Conservation (phyloP, 1,140 invertebrate species). For the Calosoma granatense region DNA sequence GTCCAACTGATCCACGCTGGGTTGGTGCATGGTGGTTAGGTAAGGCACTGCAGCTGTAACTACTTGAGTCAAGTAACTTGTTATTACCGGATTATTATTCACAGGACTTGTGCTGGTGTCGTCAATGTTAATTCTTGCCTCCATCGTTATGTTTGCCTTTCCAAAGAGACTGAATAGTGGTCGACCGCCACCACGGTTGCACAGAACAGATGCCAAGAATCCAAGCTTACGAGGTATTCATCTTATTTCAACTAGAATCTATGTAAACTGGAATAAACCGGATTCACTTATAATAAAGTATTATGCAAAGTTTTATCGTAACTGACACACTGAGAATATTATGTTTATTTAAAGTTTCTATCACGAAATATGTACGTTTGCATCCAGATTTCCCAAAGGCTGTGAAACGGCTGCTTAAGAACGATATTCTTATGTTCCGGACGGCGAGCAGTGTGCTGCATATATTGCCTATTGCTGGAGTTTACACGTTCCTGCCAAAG, state of each 20-base stretch:
- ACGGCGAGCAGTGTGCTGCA: slow-evolving; percentile 83
- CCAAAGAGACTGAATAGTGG: slow-evolving; percentile 53
- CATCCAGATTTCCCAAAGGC: slow-evolving; percentile 87
- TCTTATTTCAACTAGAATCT: no score
- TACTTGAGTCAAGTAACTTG: background rate
- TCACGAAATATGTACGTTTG: no score
- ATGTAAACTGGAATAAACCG: no score
- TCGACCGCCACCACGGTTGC: slow-evolving; percentile 34
- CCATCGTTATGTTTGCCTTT: slow-evolving; percentile 81
- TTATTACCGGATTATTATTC: slow-evolving; percentile 18
- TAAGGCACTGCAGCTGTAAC: slow-evolving; percentile 32
- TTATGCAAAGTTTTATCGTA: no score
- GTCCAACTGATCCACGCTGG: slow-evolving; percentile 78
- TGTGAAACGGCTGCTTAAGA: slow-evolving; percentile 72
- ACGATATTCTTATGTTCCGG: slow-evolving; percentile 82
- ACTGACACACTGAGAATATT: no score
- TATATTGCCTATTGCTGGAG: slow-evolving; percentile 78
- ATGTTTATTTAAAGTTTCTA: no score
- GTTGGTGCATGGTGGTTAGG: slow-evolving; percentile 89
- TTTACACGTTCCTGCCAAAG: slow-evolving; percentile 89
- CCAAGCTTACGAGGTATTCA: slow-evolving; percentile 46
- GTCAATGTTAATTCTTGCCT: slow-evolving; percentile 63
- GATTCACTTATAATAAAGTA: no score
- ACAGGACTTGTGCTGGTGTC: slow-evolving; percentile 72
- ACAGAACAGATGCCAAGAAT: slow-evolving; percentile 39